A percentile compares a stretch with the other conserved stretches of the same genome.
These are phyloP conservation scores for Oligia latruncula DNA, from an alignment of 2,888 invertebrate genomes.

Conservation along the genomic window DNA sequence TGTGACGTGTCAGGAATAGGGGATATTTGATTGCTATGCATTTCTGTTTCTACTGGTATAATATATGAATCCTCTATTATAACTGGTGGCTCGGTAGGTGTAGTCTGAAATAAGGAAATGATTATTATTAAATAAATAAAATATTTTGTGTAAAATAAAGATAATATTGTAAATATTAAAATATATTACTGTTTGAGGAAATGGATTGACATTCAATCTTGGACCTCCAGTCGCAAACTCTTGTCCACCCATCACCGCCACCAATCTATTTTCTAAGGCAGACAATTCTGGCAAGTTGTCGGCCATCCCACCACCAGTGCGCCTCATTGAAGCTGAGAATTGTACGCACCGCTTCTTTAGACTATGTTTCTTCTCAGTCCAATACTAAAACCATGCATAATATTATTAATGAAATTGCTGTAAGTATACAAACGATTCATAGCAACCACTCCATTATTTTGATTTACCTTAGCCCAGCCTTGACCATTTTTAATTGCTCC, in stretches of 20 bases:
- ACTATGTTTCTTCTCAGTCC: no score
- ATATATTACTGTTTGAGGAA: conserved; percentile 11
- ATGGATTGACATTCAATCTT: conserved; percentile 6
- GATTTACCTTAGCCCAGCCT: conserved; percentile 16
- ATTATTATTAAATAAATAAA: background rate
- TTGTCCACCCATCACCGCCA: conserved; percentile 8
- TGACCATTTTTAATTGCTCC: no score
- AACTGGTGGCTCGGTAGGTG: background rate
- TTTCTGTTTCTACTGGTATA: background rate
- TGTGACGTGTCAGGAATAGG: no score
- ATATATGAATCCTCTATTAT: background rate
- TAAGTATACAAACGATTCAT: background rate
- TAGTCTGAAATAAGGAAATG: conserved; percentile 11
- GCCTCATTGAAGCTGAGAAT: no score
- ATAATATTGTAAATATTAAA: background rate
- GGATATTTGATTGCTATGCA: no score
- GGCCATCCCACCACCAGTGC: no score
- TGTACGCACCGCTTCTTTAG: no score
- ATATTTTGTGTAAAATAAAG: background rate
- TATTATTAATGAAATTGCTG: background rate
- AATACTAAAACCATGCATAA: no score
- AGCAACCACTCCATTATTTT: background rate
- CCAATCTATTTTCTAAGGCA: conserved; percentile 2
- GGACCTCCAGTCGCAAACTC: background rate
- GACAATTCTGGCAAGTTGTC: no score